Base-by-base conservation (phyloP, 2,888 invertebrate species). In the Drosophila paucipuncta region DNA sequence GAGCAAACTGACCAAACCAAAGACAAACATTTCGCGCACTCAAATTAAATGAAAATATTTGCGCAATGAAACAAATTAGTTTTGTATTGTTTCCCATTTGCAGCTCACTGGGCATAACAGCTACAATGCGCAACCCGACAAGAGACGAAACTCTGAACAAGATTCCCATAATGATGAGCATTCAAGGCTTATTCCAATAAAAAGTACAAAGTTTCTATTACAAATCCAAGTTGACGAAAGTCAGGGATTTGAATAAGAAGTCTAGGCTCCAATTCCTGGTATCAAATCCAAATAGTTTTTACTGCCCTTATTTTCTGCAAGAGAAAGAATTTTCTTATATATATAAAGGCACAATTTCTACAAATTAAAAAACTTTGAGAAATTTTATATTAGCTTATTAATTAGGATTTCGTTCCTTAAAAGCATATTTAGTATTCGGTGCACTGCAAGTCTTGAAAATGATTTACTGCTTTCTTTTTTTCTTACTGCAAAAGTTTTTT, bases 21-120 rank as follows among this genome's bases (percentile, higher is more conserved):
- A 73, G 72, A 58, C 76, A 83, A 72, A 69, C 66, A 80, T 47
- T 76, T 74, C 71, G 61, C 62, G 57, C 62, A 39, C 58, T 53
- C 75, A 83, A 85, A 86, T 90, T 76, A 89, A 86, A 65, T 71
- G 67, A 76, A 90, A 85, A 73, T 89, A 86, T 83, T 83, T 76
- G 67, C 76, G 74, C 84, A 83, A 83, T 70, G 68, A 80, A 76
- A 73, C 68, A 66, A 70, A 74, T 75, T 76, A 66, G 66, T 61
- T 74, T 63, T 65, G 57, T 69, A 78, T 73, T 73, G 65, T 75
- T 82, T 62, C 13, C 43, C 35, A 28, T n/a, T 22, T 57, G 11
- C 13, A 47, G 25, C 13, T 3, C 9, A 4, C 6, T 2, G 64
- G 54, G 61, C 30, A 41, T 22, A 9, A 31, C 4, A 60, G 52